phyloP scores from a whole-genome alignment of 2,113 vertebrate species.

The Falcunculus frontatus region DNA sequence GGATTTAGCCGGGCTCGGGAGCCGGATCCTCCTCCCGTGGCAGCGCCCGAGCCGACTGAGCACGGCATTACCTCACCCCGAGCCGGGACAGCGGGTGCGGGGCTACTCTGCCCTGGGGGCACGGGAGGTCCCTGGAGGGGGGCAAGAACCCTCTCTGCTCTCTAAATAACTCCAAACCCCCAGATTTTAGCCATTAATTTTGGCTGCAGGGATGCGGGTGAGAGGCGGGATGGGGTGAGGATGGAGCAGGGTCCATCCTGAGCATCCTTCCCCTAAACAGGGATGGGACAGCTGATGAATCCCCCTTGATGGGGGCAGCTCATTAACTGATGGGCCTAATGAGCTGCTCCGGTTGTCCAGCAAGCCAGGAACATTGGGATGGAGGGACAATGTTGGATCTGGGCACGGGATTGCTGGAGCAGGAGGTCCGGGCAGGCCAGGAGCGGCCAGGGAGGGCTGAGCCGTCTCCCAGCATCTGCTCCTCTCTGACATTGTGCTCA shows the following conservation, averaged over 20 bases:
- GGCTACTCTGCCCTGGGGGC: neutral
- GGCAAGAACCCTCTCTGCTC: neutral
- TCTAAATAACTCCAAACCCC: accelerated
- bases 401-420: neutral
- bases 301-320: neutral
- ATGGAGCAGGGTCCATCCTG: neutral
- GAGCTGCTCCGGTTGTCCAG: neutral
- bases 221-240: neutral
- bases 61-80: neutral
- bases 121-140: neutral
- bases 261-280: accelerated
- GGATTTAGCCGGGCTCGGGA: neutral
- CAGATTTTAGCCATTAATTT: accelerated
- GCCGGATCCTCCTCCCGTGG: neutral
- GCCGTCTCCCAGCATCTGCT: neutral
- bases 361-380: neutral
- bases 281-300: neutral
- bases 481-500: conserved; percentile 5
- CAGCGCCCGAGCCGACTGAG: neutral
- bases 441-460: neutral
- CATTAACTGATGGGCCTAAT: neutral
- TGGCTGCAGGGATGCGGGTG: accelerated
- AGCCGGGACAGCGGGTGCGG: neutral
- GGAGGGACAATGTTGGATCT: accelerated
- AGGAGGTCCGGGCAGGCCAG: neutral